Conservation (phyloP, 2,113 vertebrate species). For the Rousettus leschenaultii region DNA sequence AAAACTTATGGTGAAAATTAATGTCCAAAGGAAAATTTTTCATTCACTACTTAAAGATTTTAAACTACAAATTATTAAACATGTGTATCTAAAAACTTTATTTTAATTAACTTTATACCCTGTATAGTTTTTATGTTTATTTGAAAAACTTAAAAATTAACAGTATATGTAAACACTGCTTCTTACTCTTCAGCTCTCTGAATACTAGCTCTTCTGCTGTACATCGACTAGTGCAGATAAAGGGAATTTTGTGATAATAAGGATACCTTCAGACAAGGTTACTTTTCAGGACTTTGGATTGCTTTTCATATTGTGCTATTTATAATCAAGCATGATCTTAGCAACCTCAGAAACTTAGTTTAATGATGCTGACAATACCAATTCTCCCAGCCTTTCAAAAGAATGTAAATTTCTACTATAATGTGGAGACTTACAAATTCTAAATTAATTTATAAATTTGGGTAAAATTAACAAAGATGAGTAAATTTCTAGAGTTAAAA, state of each 20-base stretch:
- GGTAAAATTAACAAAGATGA: background rate
- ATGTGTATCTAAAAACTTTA: background rate
- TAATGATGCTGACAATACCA: background rate
- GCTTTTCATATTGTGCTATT: background rate
- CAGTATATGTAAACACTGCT: background rate
- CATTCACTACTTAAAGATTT: background rate
- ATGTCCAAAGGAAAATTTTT: slow-evolving; percentile 20
- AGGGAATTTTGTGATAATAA: background rate
- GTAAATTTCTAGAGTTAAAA: background rate
- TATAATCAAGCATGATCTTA: background rate
- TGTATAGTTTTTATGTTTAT: background rate
- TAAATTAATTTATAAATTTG: background rate
- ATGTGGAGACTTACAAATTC: background rate
- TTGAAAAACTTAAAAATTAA: background rate
- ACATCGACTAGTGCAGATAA: background rate
- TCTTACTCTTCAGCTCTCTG: background rate
- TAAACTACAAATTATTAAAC: background rate
- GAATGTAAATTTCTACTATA: background rate
- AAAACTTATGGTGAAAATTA: background rate
- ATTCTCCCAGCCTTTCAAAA: background rate
- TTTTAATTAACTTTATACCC: background rate
- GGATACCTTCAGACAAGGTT: background rate
- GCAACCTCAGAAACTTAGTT: background rate
- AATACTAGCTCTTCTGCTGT: background rate
- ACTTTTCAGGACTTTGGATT: background rate